Evolutionary conservation across 2,797 vertebrate species (phyloP).

Genomic region (Philypnodon macrostomus): DNA sequence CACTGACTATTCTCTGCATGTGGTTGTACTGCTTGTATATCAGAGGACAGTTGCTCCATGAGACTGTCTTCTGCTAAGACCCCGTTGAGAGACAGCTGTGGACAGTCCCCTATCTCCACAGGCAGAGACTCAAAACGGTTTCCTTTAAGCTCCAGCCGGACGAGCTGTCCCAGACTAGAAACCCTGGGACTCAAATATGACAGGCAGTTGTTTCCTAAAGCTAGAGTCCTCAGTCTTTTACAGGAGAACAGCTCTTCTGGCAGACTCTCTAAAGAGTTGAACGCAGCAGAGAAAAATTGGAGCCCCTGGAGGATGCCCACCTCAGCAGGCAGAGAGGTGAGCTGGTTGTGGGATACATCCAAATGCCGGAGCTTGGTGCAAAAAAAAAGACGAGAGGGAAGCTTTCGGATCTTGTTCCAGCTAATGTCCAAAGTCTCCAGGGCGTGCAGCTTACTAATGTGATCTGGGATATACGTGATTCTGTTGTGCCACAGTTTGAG

Average conservation of each 20-base stretch:
- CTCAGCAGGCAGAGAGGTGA: slow-evolving; percentile 79
- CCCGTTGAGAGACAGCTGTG: slow-evolving; percentile 68
- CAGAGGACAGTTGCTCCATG: slow-evolving; percentile 77
- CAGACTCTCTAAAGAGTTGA: slow-evolving; percentile 82
- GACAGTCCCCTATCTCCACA: slow-evolving; percentile 76
- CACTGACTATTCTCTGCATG: background rate
- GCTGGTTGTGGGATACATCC: slow-evolving; percentile 85
- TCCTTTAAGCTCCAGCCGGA: slow-evolving; percentile 82
- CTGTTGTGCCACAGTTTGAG: slow-evolving; percentile 88
- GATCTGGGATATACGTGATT: slow-evolving; percentile 85
- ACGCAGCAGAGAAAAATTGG: slow-evolving; percentile 82
- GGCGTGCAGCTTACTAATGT: slow-evolving; percentile 82
- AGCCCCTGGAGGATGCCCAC: slow-evolving; percentile 83
- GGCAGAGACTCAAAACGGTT: slow-evolving; percentile 84
- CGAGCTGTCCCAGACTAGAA: slow-evolving; percentile 73
- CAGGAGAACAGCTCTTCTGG: slow-evolving; percentile 88
- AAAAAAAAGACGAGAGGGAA: slow-evolving; percentile 81
- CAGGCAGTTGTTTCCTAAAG: slow-evolving; percentile 81
- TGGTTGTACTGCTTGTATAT: slow-evolving; percentile 48
- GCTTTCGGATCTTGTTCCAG: slow-evolving; percentile 83
- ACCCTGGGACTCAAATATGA: slow-evolving; percentile 74
- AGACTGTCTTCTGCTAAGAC: slow-evolving; percentile 80
- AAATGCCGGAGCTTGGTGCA: slow-evolving; percentile 83
- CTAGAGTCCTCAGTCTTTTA: slow-evolving; percentile 79
- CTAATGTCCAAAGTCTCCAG: slow-evolving; percentile 84